Evolutionary conservation across 92 coral and sea anemone species (phyloP).

Genomic region (Hydrozoanthus gracilis): DNA sequence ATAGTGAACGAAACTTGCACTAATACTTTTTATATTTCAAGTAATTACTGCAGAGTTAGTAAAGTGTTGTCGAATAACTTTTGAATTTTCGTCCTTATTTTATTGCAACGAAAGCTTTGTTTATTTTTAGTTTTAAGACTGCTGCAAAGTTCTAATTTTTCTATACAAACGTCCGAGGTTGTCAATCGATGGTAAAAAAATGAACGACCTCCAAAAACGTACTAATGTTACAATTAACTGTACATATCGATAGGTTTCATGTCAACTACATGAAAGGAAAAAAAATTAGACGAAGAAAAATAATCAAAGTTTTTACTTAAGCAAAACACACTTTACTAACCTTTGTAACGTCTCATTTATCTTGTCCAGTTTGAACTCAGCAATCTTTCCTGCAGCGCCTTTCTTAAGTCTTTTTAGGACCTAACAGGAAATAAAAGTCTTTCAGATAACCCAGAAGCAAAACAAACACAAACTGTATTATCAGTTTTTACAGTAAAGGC

Average conservation of each 20-base stretch:
- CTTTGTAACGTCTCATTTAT: conserved; percentile 77
- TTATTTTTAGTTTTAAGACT: no score
- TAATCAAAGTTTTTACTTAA: background rate
- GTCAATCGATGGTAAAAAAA: no score
- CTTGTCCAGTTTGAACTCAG: conserved; percentile 63
- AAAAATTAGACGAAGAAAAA: background rate
- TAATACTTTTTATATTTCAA: background rate
- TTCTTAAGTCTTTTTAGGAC: conserved; percentile 70
- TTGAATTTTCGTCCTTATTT: background rate
- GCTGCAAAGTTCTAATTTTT: no score
- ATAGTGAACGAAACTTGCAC: background rate
- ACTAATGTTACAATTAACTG: no score
- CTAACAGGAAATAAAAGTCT: background rate
- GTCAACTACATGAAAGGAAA: background rate
- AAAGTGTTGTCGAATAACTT: no score
- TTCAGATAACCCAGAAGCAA: background rate
- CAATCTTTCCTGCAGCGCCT: conserved; percentile 81
- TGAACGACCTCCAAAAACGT: no score
- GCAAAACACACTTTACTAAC: conserved; percentile 34
- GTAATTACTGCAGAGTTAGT: no score
- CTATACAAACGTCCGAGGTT: no score
- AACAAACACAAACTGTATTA: background rate
- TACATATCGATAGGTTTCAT: no score
- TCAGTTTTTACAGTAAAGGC: no score
- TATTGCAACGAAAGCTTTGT: background rate